These are phyloP conservation scores for Epinotia nisella DNA, from an alignment of 2,888 invertebrate species.

Conservation along the genomic window DNA sequence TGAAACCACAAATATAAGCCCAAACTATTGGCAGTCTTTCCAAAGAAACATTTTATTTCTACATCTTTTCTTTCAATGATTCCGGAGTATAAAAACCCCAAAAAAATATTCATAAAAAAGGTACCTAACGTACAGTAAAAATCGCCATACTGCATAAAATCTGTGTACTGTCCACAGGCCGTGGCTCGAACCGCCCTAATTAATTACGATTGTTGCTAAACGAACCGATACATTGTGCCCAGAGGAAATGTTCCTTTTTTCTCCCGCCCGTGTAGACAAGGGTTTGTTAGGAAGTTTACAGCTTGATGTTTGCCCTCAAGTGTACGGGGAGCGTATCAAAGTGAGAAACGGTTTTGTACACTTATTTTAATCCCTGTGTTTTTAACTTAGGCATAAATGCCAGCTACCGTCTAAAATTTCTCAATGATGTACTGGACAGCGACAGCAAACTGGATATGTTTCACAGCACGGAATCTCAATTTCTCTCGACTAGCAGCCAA, in stretches of 20 bases:
- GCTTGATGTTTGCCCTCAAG: slow-evolving; percentile 34
- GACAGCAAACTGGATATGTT: too few relatives aligned
- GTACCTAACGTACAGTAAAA: too few relatives aligned
- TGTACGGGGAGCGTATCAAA: slow-evolving; percentile 24
- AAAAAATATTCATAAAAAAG: background rate
- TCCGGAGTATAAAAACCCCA: background rate
- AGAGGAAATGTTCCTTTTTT: slow-evolving; percentile 56
- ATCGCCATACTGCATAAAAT: background rate
- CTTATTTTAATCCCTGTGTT: background rate
- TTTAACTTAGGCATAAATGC: background rate
- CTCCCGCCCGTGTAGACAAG: slow-evolving; percentile 47
- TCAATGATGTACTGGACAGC: too few relatives aligned
- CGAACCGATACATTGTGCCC: slow-evolving; percentile 57
- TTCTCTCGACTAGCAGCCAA: too few relatives aligned
- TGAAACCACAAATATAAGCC: too few relatives aligned
- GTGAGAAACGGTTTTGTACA: background rate
- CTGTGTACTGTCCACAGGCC: slow-evolving; percentile 46
- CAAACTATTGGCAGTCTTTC: too few relatives aligned
- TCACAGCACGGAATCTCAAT: too few relatives aligned
- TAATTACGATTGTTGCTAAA: slow-evolving; percentile 67
- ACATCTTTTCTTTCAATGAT: too few relatives aligned
- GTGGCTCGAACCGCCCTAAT: slow-evolving; percentile 56
- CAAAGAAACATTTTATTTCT: too few relatives aligned
- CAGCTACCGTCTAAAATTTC: too few relatives aligned
- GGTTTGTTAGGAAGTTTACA: slow-evolving; percentile 45